phyloP scores from a whole-genome alignment of 23 tunicate species.

The Botrylloides violaceus region DNA sequence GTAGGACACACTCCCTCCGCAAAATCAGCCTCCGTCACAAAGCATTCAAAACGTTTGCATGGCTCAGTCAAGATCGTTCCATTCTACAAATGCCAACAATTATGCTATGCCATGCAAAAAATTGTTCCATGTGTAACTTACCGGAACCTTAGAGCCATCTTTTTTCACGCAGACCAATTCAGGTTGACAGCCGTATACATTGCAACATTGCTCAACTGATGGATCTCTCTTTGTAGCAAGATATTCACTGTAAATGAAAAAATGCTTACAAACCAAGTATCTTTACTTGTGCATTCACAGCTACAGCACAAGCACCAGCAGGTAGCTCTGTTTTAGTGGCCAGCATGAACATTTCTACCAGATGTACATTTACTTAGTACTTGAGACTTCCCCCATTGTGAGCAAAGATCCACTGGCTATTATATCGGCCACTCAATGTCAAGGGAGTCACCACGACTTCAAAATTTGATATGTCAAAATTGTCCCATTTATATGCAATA shows the following conservation, averaged over 20 bases:
- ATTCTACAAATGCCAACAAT: neutral
- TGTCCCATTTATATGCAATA: too few relatives aligned
- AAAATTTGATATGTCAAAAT: too few relatives aligned
- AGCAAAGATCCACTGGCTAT: too few relatives aligned
- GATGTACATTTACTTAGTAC: too few relatives aligned
- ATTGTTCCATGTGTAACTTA: conserved; percentile 17
- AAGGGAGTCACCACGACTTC: too few relatives aligned
- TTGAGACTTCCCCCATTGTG: too few relatives aligned
- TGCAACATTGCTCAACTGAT: conserved; percentile 34
- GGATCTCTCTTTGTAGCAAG: conserved; percentile 3
- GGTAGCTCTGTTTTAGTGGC: too few relatives aligned
- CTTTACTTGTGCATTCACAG: too few relatives aligned
- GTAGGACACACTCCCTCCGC: conserved; percentile 32
- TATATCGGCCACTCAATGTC: too few relatives aligned
- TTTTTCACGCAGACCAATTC: conserved; percentile 29
- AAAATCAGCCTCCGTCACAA: conserved; percentile 41
- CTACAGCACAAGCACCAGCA: too few relatives aligned
- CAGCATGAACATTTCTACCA: too few relatives aligned
- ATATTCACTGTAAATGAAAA: conserved; percentile 15
- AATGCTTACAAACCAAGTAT: too few relatives aligned
- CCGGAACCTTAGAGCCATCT: conserved; percentile 23
- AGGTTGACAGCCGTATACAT: conserved; percentile 35
- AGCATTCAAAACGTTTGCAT: conserved; percentile 29
- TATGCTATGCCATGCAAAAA: neutral
- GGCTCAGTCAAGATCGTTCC: neutral